Evolutionary conservation across 2,888 invertebrate species (phyloP).

Genomic region (Aricia artaxerxes): DNA sequence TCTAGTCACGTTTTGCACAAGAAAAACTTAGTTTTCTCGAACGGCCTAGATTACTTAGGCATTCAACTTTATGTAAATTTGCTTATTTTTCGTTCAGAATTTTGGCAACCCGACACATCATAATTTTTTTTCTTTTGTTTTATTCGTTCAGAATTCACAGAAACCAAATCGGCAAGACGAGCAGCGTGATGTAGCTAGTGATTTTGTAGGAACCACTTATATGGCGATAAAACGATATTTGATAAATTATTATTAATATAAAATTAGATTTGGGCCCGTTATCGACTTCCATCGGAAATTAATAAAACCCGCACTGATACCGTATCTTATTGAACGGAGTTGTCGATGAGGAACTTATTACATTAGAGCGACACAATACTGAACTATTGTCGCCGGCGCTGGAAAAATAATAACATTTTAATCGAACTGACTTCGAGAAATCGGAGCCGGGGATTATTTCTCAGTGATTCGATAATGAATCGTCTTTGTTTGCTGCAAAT

Average conservation of each 20-base stretch:
- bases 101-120: too few relatives aligned
- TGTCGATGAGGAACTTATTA: constrained; percentile 21
- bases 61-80: not conserved
- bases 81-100: not conserved
- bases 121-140: too few relatives aligned
- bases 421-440: constrained; percentile 32
- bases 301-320: constrained; percentile 22
- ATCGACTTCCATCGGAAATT: constrained; percentile 17
- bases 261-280: constrained; percentile 5
- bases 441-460: not conserved
- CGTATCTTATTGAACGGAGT: constrained; percentile 25
- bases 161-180: not conserved
- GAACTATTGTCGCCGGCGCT: constrained; percentile 31
- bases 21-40: not conserved
- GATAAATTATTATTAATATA: constrained; percentile 1
- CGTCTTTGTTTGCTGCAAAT: constrained; percentile 10
- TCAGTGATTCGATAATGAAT: constrained; percentile 22
- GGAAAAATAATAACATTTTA: constrained; percentile 35
- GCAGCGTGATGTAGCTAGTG: not conserved
- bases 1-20: not conserved
- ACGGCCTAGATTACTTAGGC: not conserved
- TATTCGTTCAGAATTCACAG: too few relatives aligned
- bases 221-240: not conserved
- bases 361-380: constrained; percentile 12
- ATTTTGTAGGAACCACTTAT: not conserved